Conservation (phyloP, 2,113 vertebrate genomes). For the Melospiza georgiana region DNA sequence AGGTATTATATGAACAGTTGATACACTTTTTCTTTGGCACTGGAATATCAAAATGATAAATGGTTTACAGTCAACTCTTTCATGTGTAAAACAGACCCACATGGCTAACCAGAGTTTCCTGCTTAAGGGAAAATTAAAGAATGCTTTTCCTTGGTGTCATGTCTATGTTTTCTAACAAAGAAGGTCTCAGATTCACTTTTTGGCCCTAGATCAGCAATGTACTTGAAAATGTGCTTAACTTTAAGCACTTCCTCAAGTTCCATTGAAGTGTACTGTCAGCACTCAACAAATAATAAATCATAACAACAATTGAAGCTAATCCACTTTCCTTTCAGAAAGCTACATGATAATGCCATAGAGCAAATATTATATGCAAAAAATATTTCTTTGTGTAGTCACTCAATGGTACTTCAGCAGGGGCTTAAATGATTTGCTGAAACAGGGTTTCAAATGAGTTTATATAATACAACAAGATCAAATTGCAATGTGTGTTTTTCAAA, state of each 20-base stretch:
- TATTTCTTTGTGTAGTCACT: conserved; percentile 18
- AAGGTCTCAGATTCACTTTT: conserved; percentile 47
- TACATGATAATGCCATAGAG: conserved; percentile 13
- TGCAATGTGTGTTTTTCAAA: conserved; percentile 37
- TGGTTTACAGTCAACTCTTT: not conserved
- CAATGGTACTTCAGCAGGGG: conserved; percentile 12
- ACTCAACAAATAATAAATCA: conserved; percentile 50
- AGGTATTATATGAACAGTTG: not conserved
- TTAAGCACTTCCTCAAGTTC: conserved; percentile 58
- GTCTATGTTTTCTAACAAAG: conserved; percentile 5
- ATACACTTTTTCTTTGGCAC: not conserved
- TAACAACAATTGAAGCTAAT: conserved; percentile 37
- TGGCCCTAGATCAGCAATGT: conserved; percentile 46
- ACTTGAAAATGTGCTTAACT: conserved; percentile 62
- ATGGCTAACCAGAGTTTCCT: not conserved
- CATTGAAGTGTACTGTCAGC: conserved; percentile 60
- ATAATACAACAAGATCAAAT: conserved; percentile 43
- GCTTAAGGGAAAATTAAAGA: not conserved
- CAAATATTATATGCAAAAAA: conserved; percentile 46
- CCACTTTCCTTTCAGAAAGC: conserved; percentile 46
- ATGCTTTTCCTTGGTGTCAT: conserved; percentile 11
- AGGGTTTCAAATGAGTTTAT: not conserved
- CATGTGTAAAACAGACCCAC: not conserved
- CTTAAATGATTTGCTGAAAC: conserved; percentile 35
- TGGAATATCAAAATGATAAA: not conserved